Evolutionary conservation across 2,113 vertebrate species (phyloP).

Genomic region (Thryonomys swinderianus): DNA sequence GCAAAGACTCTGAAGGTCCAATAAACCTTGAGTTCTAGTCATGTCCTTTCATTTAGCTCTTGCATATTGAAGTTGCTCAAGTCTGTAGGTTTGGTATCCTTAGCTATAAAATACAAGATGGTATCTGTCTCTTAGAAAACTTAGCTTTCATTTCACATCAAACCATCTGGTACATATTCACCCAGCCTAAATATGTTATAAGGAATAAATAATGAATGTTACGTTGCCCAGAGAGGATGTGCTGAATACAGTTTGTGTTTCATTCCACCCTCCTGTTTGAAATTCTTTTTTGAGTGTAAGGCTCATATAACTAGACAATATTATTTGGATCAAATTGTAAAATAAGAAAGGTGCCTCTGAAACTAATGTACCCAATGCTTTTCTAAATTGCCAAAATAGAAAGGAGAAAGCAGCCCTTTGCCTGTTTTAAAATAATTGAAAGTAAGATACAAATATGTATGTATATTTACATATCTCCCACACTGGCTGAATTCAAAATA

Average conservation of each 20-base stretch:
- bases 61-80: background rate
- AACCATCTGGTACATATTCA: background rate
- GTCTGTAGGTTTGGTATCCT: background rate
- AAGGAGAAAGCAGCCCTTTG: background rate
- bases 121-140: background rate
- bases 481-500: background rate
- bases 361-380: background rate
- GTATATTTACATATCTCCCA: background rate
- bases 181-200: background rate
- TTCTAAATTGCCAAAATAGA: conserved; percentile 35
- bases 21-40: background rate
- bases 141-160: conserved; percentile 14
- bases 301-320: background rate
- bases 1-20: background rate
- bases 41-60: background rate
- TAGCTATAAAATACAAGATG: background rate
- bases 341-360: conserved; percentile 25
- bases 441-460: background rate
- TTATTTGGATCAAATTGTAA: conserved; percentile 1
- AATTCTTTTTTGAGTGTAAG: background rate
- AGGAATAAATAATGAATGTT: background rate
- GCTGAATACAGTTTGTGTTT: background rate
- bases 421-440: conserved; percentile 28
- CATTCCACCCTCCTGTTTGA: background rate
- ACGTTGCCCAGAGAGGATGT: background rate